Evolutionary conservation across 2,797 vertebrate species (phyloP).

Genomic region (Acanthopagrus latus): DNA sequence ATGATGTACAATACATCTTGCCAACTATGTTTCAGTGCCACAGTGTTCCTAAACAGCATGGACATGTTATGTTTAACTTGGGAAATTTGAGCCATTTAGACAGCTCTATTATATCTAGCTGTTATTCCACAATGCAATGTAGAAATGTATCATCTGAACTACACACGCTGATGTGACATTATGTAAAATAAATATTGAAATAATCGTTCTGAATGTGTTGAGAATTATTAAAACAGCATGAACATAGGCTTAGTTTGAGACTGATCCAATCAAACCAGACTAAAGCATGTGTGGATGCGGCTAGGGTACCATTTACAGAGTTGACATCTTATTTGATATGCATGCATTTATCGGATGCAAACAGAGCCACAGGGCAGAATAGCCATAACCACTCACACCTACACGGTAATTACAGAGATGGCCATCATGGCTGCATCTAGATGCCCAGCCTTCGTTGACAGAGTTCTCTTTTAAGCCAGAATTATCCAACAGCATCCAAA

Average conservation of each 20-base stretch:
- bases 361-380: not conserved
- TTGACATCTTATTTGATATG: not conserved
- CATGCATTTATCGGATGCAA: not conserved
- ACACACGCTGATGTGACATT: not conserved
- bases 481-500: too few relatives aligned
- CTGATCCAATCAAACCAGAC: not conserved
- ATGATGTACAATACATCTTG: not conserved
- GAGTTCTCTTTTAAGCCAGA: rapidly evolving
- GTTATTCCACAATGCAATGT: not conserved
- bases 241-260: not conserved
- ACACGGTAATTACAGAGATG: not conserved
- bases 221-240: not conserved
- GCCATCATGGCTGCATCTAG: not conserved
- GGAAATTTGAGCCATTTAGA: not conserved
- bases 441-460: rapidly evolving
- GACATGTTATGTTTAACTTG: not conserved
- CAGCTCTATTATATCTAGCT: not conserved
- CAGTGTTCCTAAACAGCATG: not conserved
- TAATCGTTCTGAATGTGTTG: not conserved
- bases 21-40: not conserved
- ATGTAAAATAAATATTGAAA: too few relatives aligned
- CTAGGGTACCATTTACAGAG: not conserved
- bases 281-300: not conserved
- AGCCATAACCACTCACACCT: rapidly evolving
- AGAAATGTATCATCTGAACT: not conserved